These are phyloP conservation scores for Caenorhabditis sp. DNA, from an alignment of 2,888 invertebrate species.

Conservation along the genomic window DNA sequence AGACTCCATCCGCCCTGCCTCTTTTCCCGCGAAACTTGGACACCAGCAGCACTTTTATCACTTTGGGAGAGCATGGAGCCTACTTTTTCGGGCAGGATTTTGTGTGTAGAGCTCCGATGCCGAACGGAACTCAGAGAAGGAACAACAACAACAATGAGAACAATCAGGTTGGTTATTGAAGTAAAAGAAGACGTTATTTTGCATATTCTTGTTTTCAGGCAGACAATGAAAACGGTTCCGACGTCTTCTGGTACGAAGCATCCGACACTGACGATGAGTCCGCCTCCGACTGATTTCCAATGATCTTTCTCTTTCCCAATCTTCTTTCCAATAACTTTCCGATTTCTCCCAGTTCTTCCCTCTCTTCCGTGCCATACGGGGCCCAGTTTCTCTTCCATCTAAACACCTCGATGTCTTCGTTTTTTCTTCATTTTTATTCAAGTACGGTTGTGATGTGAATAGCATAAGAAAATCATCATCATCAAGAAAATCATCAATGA, in stretches of 20 bases:
- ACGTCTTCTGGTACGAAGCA: constrained; percentile 61
- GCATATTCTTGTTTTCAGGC: constrained; percentile 8
- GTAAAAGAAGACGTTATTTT: background rate
- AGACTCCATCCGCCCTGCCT: constrained; percentile 52
- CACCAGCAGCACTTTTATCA: constrained; percentile 41
- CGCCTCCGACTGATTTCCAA: background rate
- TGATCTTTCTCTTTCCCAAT: background rate
- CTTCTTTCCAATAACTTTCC: background rate
- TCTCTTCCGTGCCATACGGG: constrained; percentile 51
- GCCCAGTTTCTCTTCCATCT: constrained; percentile 4
- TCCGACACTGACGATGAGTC: constrained; percentile 64
- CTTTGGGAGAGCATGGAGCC: constrained; percentile 43
- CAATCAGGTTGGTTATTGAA: constrained; percentile 21
- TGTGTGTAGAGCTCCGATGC: constrained; percentile 51
- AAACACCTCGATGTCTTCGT: background rate
- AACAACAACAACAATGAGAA: background rate
- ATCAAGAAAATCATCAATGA: no score
- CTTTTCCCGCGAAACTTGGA: constrained; percentile 57
- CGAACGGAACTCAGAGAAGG: constrained; percentile 26
- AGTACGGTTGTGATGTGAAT: constrained; percentile 59
- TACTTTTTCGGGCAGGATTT: constrained; percentile 56
- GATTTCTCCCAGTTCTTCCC: constrained; percentile 1
- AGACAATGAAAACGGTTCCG: constrained; percentile 23
- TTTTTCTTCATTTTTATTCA: background rate
- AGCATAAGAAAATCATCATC: constrained; percentile 23